Conservation (phyloP, 2,797 vertebrate species). For the Rachycentron canadum region DNA sequence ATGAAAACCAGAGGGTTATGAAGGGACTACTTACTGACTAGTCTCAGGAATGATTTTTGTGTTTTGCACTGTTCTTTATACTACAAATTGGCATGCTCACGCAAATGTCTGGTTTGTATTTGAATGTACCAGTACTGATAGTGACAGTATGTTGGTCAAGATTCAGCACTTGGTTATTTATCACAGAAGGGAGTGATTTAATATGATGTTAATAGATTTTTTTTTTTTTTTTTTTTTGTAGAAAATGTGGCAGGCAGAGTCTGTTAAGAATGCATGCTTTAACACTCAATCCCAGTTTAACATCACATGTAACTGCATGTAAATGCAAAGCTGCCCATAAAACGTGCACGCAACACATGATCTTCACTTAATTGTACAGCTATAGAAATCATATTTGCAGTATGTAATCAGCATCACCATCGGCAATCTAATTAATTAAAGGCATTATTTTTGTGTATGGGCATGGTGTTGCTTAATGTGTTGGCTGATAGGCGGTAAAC, state of each 20-base stretch:
- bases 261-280: slow-evolving; percentile 79
- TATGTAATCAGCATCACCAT: slow-evolving; percentile 64
- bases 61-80: slow-evolving; percentile 86
- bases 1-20: slow-evolving; percentile 72
- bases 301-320: slow-evolving; percentile 81
- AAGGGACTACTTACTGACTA: slow-evolving; percentile 84
- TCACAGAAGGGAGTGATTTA: slow-evolving; percentile 77
- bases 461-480: slow-evolving; percentile 77
- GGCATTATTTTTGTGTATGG: slow-evolving; percentile 82
- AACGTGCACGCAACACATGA: slow-evolving; percentile 68
- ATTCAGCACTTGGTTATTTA: slow-evolving; percentile 84
- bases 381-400: slow-evolving; percentile 61
- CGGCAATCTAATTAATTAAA: slow-evolving; percentile 69
- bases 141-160: slow-evolving; percentile 74
- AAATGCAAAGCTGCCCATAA: slow-evolving; percentile 78
- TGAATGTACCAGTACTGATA: slow-evolving; percentile 84
- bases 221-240: slow-evolving; percentile 67
- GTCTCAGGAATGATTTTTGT: slow-evolving; percentile 86
- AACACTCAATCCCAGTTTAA: slow-evolving; percentile 67
- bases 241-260: slow-evolving; percentile 66
- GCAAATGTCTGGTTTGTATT: slow-evolving; percentile 79
- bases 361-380: slow-evolving; percentile 76
- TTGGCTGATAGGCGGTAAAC: slow-evolving; percentile 63
- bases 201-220: slow-evolving; percentile 68
- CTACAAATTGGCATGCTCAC: slow-evolving; percentile 79